Evolutionary conservation across 2,113 vertebrate species (phyloP), one percentile per base, ranked within the genome.

Genomic region (Calyptommatus sinebrachiatus): DNA sequence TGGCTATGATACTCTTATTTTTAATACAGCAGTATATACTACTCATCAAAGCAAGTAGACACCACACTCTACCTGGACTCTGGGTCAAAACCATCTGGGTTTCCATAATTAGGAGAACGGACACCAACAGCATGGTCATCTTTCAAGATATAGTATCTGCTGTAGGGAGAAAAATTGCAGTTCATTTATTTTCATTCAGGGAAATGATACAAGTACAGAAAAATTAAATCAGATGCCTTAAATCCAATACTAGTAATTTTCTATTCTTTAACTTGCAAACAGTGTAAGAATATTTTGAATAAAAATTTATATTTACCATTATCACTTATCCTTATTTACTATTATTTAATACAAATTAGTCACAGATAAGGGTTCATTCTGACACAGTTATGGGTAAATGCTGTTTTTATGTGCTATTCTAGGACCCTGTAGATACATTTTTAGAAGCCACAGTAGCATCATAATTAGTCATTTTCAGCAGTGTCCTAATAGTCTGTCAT

Each of bases 121-220:
- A 45, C 50, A 68, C 75, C 66, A 90, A 53, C 8, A 80, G 9
- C 66, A 83, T 84, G 85, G 88, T 92, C 90, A 90, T 90, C 71
- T 82, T 90, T 48, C 78, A 46, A 50, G 22, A 3, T n/a, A 67
- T 79, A 80, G 24, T 45, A 83, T 91, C 46, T 31, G 72, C 53
- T 86, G 78, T 89, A 75, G 29, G 66, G 63, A 50, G 5, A 63
- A 71, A 82, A 73, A 67, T 84, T 8, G 0, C 53, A 77, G 28
- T 16, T 14, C 60, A 63, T 77, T 31, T 53, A 14, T n/a, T 20
- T 16, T 28, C 41, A 3, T 9, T 31, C 2, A 29, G 28, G n/a
- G 14, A 20, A 22, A 31, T 48, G 9, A 48, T 31, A 41, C 29
- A 28, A 68, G 29, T 26, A 77, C 26, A 29, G 5, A 57, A 26